These are phyloP conservation scores for Porites cylindrica DNA, from an alignment of 92 coral and sea anemone genomes.

Conservation along the genomic window DNA sequence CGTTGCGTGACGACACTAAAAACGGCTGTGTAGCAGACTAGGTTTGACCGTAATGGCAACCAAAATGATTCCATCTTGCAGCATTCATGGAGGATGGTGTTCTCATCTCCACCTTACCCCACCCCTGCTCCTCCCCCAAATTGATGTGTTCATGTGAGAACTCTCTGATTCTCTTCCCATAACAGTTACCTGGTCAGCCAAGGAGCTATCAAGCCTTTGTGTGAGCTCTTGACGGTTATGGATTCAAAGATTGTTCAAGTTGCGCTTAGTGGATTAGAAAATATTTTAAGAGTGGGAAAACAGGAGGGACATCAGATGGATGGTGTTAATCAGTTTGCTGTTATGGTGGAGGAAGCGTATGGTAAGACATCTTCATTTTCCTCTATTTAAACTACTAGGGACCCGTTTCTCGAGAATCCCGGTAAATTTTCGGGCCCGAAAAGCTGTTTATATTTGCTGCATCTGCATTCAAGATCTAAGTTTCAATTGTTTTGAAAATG, in stretches of 20 bases:
- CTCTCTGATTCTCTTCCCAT: neutral
- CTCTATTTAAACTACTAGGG: too few species aligned
- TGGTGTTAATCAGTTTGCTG: conserved; percentile 85
- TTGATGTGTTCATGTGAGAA: neutral
- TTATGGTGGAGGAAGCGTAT: conserved; percentile 95
- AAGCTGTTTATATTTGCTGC: too few species aligned
- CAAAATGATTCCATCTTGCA: too few species aligned
- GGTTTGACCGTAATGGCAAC: too few species aligned
- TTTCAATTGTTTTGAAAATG: too few species aligned
- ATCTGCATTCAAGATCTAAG: too few species aligned
- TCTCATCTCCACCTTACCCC: too few species aligned
- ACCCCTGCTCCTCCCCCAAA: neutral
- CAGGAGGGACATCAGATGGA: conserved; percentile 76
- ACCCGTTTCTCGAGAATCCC: neutral
- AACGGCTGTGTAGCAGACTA: too few species aligned
- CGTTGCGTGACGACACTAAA: too few species aligned
- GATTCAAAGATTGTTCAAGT: conserved; percentile 96
- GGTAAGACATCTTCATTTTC: conserved; percentile 60
- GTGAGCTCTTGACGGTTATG: conserved; percentile 95
- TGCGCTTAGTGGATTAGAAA: conserved; percentile 95
- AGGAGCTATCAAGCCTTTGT: conserved; percentile 92
- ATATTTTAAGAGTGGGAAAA: conserved; percentile 88
- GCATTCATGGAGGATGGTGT: too few species aligned
- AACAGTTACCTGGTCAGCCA: conserved; percentile 93
- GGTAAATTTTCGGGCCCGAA: too few species aligned